Evolutionary conservation across 2,888 invertebrate species (phyloP), one percentile per base, ranked within the genome.

Genomic region (Chaitophorus viminalis): DNA sequence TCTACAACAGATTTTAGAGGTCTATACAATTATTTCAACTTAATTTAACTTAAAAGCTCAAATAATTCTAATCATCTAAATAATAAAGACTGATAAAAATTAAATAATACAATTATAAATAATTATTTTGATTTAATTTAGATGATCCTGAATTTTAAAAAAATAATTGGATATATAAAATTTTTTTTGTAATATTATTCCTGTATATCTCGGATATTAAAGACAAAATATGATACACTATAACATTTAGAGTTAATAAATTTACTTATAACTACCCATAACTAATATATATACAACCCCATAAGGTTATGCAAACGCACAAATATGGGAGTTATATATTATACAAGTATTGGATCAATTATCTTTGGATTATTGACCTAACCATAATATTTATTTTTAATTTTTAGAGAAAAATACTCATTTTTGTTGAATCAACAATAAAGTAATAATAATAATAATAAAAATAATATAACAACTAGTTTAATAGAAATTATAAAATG

Each of bases 401-500:
- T 46, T n/a, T 36, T 21, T 11, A 25, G 75, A n/a, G 17, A 39
- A 75, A 75, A 46, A n/a, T 29, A 46, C 46, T 76, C 29, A 76
- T 46, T 72, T 76, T 18, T 76, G 46, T 29, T 46, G 29, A 29
- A 39, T 76, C 25, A 60, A 60, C 25, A 60, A 60, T 3, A 60
- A 60, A n/a, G n/a, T 54, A 54, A 54, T 29, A 29, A 76, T 29
- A 76, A 76, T 46, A 76, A 46, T 76, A 36, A 36, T 74, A 46
- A 76, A 46, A 76, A 76, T 29, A 46, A 76, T 46, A 52, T 33
- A 78, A 54, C 33, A 70, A 29, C 31, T 68, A 54, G 29, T 68
- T 82, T 29, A 79, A 70, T 60, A 82, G 54, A 36, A 75, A n/a
- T 31, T 76, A 84, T 76, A 84, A 65, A 65, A 68, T 76, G 31